These are phyloP conservation scores for Cyrtodaria siliqua DNA, from an alignment of 2,888 invertebrate species.

Conservation along the genomic window DNA sequence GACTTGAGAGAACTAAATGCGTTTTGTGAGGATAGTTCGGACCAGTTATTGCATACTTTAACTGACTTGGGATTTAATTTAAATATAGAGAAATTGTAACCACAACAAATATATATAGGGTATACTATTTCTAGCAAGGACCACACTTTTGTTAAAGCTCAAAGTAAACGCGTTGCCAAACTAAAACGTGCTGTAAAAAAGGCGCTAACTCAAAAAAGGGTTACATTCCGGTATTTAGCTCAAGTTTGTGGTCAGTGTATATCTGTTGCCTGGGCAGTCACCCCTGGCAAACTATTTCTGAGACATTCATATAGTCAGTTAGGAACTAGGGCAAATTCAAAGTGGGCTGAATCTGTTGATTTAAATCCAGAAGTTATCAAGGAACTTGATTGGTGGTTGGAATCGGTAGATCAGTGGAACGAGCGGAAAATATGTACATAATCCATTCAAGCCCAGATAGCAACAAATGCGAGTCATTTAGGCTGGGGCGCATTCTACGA, in stretches of 20 bases:
- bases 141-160: too few relatives aligned
- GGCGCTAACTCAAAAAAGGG: too few relatives aligned
- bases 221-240: slow-evolving; percentile 15
- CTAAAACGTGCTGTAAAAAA: too few relatives aligned
- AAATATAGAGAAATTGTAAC: too few relatives aligned
- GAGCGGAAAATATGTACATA: slow-evolving; percentile 15
- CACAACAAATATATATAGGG: too few relatives aligned
- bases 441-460: slow-evolving; percentile 7
- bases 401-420: slow-evolving; percentile 6
- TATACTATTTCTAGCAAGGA: too few relatives aligned
- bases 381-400: slow-evolving; percentile 12
- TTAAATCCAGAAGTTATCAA: slow-evolving; percentile 5
- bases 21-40: too few relatives aligned
- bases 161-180: too few relatives aligned
- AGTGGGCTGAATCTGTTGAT: not conserved
- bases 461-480: not conserved
- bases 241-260: slow-evolving; percentile 18
- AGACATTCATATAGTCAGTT: slow-evolving; percentile 2
- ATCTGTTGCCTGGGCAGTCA: slow-evolving; percentile 19
- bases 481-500: too few relatives aligned
- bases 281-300: slow-evolving; percentile 21
- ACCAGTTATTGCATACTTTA: too few relatives aligned
- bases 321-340: not conserved
- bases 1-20: too few relatives aligned
- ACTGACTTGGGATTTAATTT: too few relatives aligned